Evolutionary conservation across 2,888 invertebrate species (phyloP), one percentile per base, ranked within the genome.

Genomic region (Ormyrus labotus): DNA sequence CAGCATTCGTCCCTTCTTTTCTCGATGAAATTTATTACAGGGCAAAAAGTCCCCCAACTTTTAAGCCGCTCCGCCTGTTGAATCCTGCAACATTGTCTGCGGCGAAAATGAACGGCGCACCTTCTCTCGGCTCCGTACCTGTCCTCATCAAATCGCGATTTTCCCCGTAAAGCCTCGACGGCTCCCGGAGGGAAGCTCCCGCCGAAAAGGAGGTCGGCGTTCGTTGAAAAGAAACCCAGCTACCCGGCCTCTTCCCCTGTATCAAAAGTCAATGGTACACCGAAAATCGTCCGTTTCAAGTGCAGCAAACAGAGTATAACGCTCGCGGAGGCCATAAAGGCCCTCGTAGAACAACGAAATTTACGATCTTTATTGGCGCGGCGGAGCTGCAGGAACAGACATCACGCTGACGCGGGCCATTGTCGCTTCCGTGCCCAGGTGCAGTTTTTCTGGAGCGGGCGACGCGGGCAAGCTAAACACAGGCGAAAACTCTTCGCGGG

Each of bases 121-220:
- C 34, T 34, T 34, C 34, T 34, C 34, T 34, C 34, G 34, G 34
- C 34, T 34, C 34, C 34, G 34, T 34, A 80, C 80, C 75, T 80
- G 80, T 70, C 61, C 71, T 80, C 80, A 71, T 75, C 65, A 57
- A 80, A 75, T 70, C 60, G 65, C 75, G 55, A 75, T 80, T 80
- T 57, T 57, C 60, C 48, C 7, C 67, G 13, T n/a, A 60, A 47
- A 55, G 6, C 6, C 50, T 13, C 58, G 6, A 7, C 11, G 9
- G n/a, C 4, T 8, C n/a, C 45, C 8, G 2, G 13, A 63, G 13
- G 9, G 48, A 64, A n/a, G 13, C 13, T 13, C 48, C 5, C 10
- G 45, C 19, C 11, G 8, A 57, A 13, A 48, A 67, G 55, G 34
- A 45, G 53, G 34, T 4, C 11, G 68, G 7, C n/a, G 71, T 10